These are phyloP conservation scores for Eurosta solidaginis DNA, from an alignment of 1,140 invertebrate species.

Conservation along the genomic window DNA sequence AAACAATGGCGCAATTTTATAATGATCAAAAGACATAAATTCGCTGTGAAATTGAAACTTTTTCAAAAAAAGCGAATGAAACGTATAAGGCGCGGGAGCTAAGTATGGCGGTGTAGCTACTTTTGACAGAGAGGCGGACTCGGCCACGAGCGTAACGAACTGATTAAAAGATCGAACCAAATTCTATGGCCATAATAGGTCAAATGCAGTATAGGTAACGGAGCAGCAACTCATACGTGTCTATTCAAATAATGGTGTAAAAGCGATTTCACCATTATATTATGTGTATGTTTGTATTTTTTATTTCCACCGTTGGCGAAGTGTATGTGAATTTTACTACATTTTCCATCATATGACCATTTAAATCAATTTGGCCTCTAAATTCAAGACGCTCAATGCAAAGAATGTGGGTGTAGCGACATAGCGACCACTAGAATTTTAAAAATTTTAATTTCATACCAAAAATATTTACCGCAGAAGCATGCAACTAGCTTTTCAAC, in stretches of 20 bases:
- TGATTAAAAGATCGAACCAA: neutral
- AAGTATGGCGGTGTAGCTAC: neutral
- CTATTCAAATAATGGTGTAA: neutral
- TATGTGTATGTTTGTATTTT: neutral
- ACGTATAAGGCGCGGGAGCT: neutral
- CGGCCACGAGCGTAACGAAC: neutral
- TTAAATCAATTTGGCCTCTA: neutral
- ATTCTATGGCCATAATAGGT: neutral
- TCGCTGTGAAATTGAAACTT: constrained; percentile 32
- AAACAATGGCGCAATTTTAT: constrained; percentile 23
- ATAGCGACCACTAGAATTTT: neutral
- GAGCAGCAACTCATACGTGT: too few relatives aligned
- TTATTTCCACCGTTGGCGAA: neutral
- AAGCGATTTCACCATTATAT: neutral
- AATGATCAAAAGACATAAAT: constrained; percentile 32
- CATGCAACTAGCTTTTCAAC: neutral
- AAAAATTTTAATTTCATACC: constrained; percentile 10
- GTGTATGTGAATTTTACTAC: constrained; percentile 9
- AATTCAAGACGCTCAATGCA: neutral
- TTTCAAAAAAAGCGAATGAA: neutral
- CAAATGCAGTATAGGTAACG: neutral
- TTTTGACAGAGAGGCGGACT: neutral
- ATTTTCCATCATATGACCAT: neutral
- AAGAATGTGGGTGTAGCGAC: neutral
- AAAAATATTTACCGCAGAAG: neutral